Conservation (phyloP, 2,797 vertebrate genomes). For the Delichon dasypus region DNA sequence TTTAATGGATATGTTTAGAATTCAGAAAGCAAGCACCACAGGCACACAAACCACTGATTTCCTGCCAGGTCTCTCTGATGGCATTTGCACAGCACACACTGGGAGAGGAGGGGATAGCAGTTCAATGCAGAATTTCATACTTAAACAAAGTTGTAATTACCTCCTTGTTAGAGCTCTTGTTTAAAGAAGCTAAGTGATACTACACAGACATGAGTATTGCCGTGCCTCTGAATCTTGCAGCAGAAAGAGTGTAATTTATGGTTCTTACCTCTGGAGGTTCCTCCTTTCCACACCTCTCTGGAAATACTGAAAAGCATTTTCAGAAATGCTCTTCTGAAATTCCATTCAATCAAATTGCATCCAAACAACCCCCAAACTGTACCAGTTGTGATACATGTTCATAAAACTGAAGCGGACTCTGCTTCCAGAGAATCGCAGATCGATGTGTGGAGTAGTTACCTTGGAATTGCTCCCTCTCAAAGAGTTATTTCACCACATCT, state of each 20-base stretch:
- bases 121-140: not conserved
- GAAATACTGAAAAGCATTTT: not conserved
- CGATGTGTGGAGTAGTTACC: fast-evolving
- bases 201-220: not conserved
- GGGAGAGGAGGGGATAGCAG: not conserved
- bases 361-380: fast-evolving
- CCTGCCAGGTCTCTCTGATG: not conserved
- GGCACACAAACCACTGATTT: not conserved
- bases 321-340: not conserved
- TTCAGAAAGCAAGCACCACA: not conserved
- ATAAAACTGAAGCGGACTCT: not conserved
- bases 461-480: not conserved
- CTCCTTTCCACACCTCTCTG: not conserved
- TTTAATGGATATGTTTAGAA: not conserved
- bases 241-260: not conserved
- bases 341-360: not conserved
- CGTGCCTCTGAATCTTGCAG: not conserved
- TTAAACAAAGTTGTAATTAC: slow-evolving; percentile 45
- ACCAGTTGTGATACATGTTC: fast-evolving
- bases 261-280: not conserved
- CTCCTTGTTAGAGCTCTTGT: slow-evolving; percentile 36
- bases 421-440: not conserved
- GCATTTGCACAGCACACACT: not conserved
- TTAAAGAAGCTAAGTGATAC: slow-evolving; percentile 28
- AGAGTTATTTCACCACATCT: not conserved